These are phyloP conservation scores for Gymnarchus niloticus DNA, from an alignment of 2,113 vertebrate species.

Conservation along the genomic window DNA sequence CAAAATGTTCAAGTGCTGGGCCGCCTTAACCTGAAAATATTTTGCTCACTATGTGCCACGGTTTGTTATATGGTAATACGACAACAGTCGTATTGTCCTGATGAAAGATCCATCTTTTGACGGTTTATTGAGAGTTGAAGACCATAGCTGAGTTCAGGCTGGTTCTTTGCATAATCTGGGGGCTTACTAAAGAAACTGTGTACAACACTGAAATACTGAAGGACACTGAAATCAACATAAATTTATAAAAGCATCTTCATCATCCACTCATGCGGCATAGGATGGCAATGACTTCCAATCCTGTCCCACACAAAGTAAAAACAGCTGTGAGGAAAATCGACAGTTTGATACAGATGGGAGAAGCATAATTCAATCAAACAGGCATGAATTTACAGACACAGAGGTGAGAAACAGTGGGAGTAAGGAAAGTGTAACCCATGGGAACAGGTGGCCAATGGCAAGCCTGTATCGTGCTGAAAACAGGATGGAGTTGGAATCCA, in stretches of 20 bases:
- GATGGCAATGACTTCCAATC: neutral
- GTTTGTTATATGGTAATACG: neutral
- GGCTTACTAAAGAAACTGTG: neutral
- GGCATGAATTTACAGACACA: neutral
- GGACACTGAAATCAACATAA: neutral
- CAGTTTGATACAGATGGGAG: neutral
- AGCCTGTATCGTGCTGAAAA: neutral
- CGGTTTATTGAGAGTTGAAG: neutral
- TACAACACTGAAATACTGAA: neutral
- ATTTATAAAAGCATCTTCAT: neutral
- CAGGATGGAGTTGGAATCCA: too few relatives aligned
- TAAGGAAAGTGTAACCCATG: too few relatives aligned
- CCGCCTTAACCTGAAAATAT: too few relatives aligned
- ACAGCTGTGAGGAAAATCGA: neutral
- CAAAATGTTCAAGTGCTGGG: neutral
- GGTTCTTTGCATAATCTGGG: neutral
- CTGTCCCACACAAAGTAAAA: neutral
- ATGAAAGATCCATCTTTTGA: neutral
- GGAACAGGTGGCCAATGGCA: neutral
- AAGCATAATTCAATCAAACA: neutral
- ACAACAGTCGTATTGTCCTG: neutral
- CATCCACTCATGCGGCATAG: too few relatives aligned
- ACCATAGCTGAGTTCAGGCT: neutral
- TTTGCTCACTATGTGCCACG: neutral
- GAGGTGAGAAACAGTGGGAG: too few relatives aligned